Evolutionary conservation across 2,888 invertebrate genomes (phyloP).

Genomic region (Sarcophaga rosellei): DNA sequence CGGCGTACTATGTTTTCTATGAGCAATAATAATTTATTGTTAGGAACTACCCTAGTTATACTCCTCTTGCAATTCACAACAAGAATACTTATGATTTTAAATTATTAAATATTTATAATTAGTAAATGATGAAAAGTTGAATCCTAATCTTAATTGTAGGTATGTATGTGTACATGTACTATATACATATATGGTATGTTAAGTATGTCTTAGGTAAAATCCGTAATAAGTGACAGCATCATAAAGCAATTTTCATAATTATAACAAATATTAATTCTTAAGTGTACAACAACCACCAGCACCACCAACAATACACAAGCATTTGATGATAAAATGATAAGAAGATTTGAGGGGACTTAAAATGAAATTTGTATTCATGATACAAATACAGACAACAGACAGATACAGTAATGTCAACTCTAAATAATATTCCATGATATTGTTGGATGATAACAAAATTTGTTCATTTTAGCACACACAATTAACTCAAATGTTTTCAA

Average conservation of each 20-base stretch:
- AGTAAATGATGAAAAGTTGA: constrained; percentile 15
- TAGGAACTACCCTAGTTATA: background rate
- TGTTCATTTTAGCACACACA: background rate
- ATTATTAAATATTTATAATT: constrained; percentile 28
- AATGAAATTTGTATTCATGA: background rate
- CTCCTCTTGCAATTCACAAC: background rate
- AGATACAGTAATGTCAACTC: background rate
- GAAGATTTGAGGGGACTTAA: background rate
- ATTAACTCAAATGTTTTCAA: constrained; percentile 3
- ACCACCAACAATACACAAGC: too few species aligned
- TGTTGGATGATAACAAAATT: background rate
- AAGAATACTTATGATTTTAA: background rate
- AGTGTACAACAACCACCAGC: background rate
- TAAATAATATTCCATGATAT: background rate
- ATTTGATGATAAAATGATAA: too few species aligned
- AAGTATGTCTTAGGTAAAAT: background rate
- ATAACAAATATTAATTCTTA: constrained; percentile 7
- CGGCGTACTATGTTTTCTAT: too few species aligned
- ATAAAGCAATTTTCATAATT: constrained; percentile 21
- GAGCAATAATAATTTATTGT: too few species aligned
- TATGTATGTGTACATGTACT: background rate
- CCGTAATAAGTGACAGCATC: background rate
- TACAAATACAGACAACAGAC: background rate
- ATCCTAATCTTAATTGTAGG: background rate
- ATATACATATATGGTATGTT: background rate